phyloP scores from a whole-genome alignment of 2,797 vertebrate genomes.

The Lerista edwardsae region DNA sequence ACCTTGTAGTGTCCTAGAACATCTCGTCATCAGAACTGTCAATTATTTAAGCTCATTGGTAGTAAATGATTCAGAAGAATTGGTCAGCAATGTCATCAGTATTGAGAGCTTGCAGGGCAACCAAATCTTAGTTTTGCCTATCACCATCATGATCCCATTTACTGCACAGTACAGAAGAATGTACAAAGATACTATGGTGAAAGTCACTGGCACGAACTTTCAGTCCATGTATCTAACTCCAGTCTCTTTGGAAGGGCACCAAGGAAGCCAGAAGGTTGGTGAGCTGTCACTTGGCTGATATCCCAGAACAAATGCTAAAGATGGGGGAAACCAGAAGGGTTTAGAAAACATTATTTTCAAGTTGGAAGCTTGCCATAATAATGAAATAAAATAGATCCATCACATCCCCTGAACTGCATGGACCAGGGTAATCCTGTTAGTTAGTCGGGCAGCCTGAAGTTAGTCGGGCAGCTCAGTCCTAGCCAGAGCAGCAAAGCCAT shows the following conservation, averaged over 20 bases:
- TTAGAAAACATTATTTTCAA: neutral
- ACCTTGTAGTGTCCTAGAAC: slow-evolving; percentile 67
- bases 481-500: too few relatives aligned
- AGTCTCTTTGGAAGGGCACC: slow-evolving; percentile 76
- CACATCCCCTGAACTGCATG: too few relatives aligned
- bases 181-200: slow-evolving; percentile 85
- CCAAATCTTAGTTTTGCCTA: slow-evolving; percentile 76
- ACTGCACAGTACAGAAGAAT: slow-evolving; percentile 78
- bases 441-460: too few relatives aligned
- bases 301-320: neutral
- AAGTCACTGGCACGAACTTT: slow-evolving; percentile 78
- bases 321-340: neutral
- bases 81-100: slow-evolving; percentile 86
- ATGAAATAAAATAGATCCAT: neutral
- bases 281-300: slow-evolving; percentile 18
- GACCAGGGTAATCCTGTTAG: too few relatives aligned
- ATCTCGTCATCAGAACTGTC: slow-evolving; percentile 76
- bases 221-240: slow-evolving; percentile 83
- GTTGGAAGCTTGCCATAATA: neutral
- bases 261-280: slow-evolving; percentile 80
- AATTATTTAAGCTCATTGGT: slow-evolving; percentile 82
- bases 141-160: slow-evolving; percentile 83
- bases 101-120: slow-evolving; percentile 65
- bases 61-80: slow-evolving; percentile 84
- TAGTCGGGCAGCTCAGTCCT: too few relatives aligned